Base-by-base conservation (phyloP, 2,888 invertebrate species). In the Leptinotarsa rubiginosa region DNA sequence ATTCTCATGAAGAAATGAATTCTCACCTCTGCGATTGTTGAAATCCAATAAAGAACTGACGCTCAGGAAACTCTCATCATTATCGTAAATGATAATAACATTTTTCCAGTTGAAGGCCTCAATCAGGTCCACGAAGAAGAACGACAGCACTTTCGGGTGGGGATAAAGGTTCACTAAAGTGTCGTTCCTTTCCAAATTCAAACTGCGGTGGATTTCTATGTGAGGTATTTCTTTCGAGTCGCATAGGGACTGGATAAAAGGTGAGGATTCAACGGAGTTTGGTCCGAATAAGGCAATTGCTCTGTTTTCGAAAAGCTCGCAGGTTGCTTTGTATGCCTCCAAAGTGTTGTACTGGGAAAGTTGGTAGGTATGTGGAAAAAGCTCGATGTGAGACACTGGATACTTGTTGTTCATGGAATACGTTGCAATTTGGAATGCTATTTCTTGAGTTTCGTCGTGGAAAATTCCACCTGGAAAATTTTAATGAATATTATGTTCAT, bases 161-260 rank as follows among this genome's bases (percentile, higher is more conserved):
- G 98, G 98, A 88, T 96, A 96, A 49, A 98, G 90, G 88, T 97
- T 97, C 83, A 97, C 94, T 74, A 96, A 76, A 25, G 79, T 82
- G 31, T 79, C 77, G 59, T 79, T 83, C 54, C 83, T 72, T 18
- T 80, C 65, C 12, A 80, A 67, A 72, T 80, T 81, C n/a, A 92
- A 85, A 95, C 96, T 83, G 94, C 94, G 87, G 95, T 96, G 79
- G 4, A 81, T 82, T 72, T 85, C 84, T 12, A 85, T 75, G 66
- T 85, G 85, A 3, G 84, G 85, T 52, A 85, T 84, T 78, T 92
- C 92, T 84, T 92, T 89, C 5, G 89, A 88, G 81, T 92, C 91
- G 82, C 93, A 92, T 77, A 93, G 89, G 20, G 92, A 91, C 81
- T 92, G 91, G 12, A 93, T 90, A 80, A 92, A 91, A 47, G 89